A percentile compares a stretch with the other conserved stretches of the same genome.
Evolutionary conservation across 2,888 invertebrate genomes (phyloP).

Genomic region (Bombylius discolor): DNA sequence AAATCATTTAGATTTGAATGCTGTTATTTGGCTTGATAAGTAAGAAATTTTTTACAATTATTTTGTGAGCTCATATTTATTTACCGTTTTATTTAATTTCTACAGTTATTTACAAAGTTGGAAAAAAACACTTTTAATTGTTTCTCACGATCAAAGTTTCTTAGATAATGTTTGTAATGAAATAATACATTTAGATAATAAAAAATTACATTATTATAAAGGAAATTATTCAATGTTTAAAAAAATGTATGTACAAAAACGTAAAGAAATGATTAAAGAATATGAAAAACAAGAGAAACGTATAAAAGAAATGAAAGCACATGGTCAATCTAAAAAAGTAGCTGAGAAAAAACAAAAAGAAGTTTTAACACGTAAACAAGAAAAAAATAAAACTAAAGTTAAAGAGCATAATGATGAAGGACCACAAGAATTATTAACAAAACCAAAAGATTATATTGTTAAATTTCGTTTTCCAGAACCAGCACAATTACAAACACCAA

Average conservation of each 20-base stretch:
- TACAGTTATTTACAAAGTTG: constrained; percentile 84
- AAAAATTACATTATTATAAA: constrained; percentile 91
- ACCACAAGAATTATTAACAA: constrained; percentile 71
- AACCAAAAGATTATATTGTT: constrained; percentile 90
- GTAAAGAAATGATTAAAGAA: constrained; percentile 89
- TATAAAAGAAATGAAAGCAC: constrained; percentile 86
- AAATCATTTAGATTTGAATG: constrained; percentile 97
- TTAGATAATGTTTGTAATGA: constrained; percentile 99
- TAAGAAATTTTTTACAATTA: constrained; percentile 32
- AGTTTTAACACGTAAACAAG: constrained; percentile 77
- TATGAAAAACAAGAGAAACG: constrained; percentile 97
- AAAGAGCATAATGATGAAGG: constrained; percentile 65
- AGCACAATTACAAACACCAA: constrained; percentile 90
- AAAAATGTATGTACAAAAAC: constrained; percentile 95
- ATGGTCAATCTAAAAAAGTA: constrained; percentile 89
- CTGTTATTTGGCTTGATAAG: constrained; percentile 99
- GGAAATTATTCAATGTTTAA: constrained; percentile 98
- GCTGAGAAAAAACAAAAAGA: constrained; percentile 91
- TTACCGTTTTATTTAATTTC: not conserved
- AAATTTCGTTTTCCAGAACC: constrained; percentile 98
- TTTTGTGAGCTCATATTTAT: not conserved
- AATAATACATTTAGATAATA: constrained; percentile 90
- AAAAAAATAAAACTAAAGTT: constrained; percentile 73
- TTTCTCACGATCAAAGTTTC: constrained; percentile 99
- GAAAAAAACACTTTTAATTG: constrained; percentile 97